phyloP scores from a whole-genome alignment of 1,140 invertebrate species.

The Aphelinus certus region DNA sequence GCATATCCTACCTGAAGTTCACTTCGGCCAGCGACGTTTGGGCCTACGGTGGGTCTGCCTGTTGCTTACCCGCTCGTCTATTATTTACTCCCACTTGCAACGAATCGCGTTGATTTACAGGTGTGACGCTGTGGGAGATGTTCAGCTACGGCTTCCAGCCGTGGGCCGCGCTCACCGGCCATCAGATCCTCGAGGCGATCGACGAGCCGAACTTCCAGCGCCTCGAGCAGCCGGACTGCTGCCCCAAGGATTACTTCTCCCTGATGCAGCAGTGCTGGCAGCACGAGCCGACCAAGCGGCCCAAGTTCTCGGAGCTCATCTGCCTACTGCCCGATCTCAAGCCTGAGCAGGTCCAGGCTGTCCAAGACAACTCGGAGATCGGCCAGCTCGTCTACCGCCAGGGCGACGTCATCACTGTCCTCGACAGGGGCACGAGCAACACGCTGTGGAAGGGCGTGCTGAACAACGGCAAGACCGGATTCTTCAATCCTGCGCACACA shows the following conservation, averaged over 20 bases:
- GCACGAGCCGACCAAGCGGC: conserved; percentile 88
- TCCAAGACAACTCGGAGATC: conserved; percentile 68
- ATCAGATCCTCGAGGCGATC: conserved; percentile 95
- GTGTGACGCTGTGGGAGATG: conserved; percentile 98
- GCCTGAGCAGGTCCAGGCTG: conserved; percentile 89
- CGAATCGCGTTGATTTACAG: background rate
- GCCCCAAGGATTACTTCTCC: conserved; percentile 91
- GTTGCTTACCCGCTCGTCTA: background rate
- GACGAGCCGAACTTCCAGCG: conserved; percentile 91
- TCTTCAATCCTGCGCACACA: conserved; percentile 90
- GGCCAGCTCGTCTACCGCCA: conserved; percentile 85
- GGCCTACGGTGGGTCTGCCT: conserved; percentile 79
- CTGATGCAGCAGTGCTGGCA: conserved; percentile 97
- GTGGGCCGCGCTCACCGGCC: conserved; percentile 94
- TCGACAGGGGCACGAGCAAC: conserved; percentile 81
- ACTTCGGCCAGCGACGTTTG: conserved; percentile 97
- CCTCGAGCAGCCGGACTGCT: conserved; percentile 92
- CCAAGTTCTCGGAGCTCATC: conserved; percentile 89
- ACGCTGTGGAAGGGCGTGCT: conserved; percentile 86
- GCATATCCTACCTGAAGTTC: conserved; percentile 95
- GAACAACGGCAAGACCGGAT: conserved; percentile 84
- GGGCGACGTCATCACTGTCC: conserved; percentile 91
- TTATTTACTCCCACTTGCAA: background rate
- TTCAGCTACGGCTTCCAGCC: conserved; percentile 98
- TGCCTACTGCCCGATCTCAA: conserved; percentile 83